phyloP scores from a whole-genome alignment of 1,140 invertebrate species.

The Bombyx mandarina region DNA sequence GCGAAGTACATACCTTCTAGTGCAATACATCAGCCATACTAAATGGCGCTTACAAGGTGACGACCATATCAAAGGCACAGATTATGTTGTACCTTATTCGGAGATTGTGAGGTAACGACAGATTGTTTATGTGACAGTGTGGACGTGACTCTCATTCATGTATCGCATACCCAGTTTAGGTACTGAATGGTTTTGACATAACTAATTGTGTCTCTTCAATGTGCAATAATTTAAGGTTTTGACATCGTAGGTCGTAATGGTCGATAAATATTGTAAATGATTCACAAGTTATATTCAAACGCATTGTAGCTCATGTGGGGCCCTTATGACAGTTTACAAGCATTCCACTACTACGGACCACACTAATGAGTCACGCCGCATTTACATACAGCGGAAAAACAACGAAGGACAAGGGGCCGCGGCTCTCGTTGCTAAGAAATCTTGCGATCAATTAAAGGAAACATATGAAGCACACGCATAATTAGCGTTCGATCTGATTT shows the following conservation, averaged over 20 bases:
- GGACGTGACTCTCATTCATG: background rate
- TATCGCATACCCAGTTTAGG: too few species aligned
- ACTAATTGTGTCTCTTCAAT: too few species aligned
- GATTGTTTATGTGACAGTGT: constrained; percentile 3
- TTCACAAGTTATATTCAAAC: constrained; percentile 3
- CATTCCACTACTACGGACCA: constrained; percentile 22
- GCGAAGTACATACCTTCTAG: constrained; percentile 9
- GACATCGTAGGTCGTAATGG: constrained; percentile 2
- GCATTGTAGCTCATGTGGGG: background rate
- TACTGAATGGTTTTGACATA: too few species aligned
- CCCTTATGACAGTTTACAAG: constrained; percentile 11
- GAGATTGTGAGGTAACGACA: constrained; percentile 8
- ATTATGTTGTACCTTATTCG: constrained; percentile 20
- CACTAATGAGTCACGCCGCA: constrained; percentile 34
- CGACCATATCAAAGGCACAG: constrained; percentile 19
- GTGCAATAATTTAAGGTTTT: too few species aligned
- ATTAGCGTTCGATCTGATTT: constrained; percentile 2
- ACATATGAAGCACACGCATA: constrained; percentile 1
- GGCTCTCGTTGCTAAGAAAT: constrained; percentile 20
- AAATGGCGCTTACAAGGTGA: constrained; percentile 19
- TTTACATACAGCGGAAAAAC: constrained; percentile 36
- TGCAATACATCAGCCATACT: constrained; percentile 23
- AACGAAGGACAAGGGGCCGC: constrained; percentile 18
- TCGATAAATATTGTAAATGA: constrained; percentile 4
- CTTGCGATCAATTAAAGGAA: constrained; percentile 18